Percentiles rank a stretch among this genome's conserved stretches.
Evolutionary conservation across 2,888 invertebrate genomes (phyloP).

Genomic region (Fragum whitleyi): DNA sequence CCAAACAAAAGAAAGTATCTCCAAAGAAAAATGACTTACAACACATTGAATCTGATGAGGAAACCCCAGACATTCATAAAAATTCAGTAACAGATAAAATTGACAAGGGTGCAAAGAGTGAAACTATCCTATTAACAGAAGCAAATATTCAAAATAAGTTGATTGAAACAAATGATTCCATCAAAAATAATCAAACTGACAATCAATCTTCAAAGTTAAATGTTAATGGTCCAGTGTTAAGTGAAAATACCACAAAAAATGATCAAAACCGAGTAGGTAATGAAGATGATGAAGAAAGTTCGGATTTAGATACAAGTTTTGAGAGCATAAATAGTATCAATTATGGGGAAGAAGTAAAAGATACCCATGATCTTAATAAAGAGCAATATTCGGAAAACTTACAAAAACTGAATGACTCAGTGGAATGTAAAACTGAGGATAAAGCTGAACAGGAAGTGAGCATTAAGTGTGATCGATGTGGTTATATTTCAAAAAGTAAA

Average conservation of each 20-base stretch:
- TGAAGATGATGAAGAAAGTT: slow-evolving; percentile 55
- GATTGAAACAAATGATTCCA: no score
- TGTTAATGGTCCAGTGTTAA: background rate
- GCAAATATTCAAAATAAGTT: no score
- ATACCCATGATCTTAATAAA: background rate
- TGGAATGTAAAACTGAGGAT: slow-evolving; percentile 22
- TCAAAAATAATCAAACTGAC: no score
- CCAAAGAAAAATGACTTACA: slow-evolving; percentile 19
- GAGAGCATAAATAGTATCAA: slow-evolving; percentile 59
- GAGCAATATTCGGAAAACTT: background rate
- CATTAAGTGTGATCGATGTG: slow-evolving; percentile 66
- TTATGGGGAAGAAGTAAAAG: background rate
- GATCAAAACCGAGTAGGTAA: slow-evolving; percentile 26
- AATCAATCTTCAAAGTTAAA: background rate
- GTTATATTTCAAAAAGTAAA: slow-evolving; percentile 68
- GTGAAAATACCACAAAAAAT: background rate
- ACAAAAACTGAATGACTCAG: background rate
- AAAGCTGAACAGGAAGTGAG: slow-evolving; percentile 31
- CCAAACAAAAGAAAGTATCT: slow-evolving; percentile 35
- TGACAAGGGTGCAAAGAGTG: slow-evolving; percentile 5
- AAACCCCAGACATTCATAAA: background rate
- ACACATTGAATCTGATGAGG: background rate
- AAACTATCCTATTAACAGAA: background rate
- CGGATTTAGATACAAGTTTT: slow-evolving; percentile 65
- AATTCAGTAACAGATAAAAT: background rate